Evolutionary conservation across 1,140 invertebrate species (phyloP).

Genomic region (Leptoteleia sp.): DNA sequence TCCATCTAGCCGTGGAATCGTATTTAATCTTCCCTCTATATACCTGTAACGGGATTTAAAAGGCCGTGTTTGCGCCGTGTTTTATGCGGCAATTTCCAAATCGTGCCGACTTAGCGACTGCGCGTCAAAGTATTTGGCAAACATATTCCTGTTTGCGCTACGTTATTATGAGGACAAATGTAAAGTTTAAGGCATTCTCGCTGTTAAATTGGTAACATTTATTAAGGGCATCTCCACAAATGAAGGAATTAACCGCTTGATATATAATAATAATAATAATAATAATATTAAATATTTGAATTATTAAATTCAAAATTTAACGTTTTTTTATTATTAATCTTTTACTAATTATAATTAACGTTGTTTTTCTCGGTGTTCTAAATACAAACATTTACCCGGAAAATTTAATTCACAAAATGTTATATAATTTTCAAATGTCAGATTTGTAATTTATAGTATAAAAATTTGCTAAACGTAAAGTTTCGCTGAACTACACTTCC

Average conservation of each 20-base stretch:
- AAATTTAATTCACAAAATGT: too few species aligned
- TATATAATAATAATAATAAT: neutral
- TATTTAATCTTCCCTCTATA: constrained; percentile 42
- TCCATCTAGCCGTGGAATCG: constrained; percentile 35
- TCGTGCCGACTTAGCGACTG: constrained; percentile 17
- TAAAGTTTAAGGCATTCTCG: constrained; percentile 4
- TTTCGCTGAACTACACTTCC: neutral
- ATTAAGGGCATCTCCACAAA: neutral
- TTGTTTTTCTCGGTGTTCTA: too few species aligned
- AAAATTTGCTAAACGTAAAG: constrained; percentile 3
- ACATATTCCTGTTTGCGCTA: constrained; percentile 9
- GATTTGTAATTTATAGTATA: constrained; percentile 1
- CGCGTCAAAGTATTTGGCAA: constrained; percentile 14
- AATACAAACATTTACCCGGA: too few species aligned
- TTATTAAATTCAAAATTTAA: too few species aligned
- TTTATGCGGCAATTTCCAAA: constrained; percentile 22
- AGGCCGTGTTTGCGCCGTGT: constrained; percentile 4
- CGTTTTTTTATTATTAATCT: too few species aligned
- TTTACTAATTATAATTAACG: too few species aligned
- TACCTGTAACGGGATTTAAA: constrained; percentile 30
- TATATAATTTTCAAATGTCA: neutral
- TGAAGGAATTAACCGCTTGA: neutral
- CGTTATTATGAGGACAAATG: constrained; percentile 8
- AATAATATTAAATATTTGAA: neutral
- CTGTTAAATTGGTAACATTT: neutral